Evolutionary conservation across 2,888 invertebrate species (phyloP), one percentile per base, ranked within the genome.

Genomic region (Allygus modestus): DNA sequence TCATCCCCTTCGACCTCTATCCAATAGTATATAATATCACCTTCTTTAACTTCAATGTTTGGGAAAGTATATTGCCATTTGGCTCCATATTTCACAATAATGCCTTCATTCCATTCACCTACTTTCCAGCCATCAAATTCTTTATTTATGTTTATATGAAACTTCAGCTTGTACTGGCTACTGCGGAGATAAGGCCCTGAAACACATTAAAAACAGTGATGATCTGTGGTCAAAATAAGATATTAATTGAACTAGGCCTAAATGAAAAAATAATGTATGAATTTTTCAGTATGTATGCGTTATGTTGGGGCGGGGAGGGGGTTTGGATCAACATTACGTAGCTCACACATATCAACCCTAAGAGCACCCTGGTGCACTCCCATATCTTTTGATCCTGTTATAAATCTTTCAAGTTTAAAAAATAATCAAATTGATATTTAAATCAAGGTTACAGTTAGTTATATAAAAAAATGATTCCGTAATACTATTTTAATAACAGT

Each of bases 111-210:
- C 37, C 20, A 71, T 20, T 71, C n/a, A 23, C 71, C 71, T 12
- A 33, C 11, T 28, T 71, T 71, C 71, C 71, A 71, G 7, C 71
- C 71, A 7, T 71, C 71, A 41, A 71, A 71, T 28, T 71, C 71
- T 28, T 71, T 71, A 31, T 71, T 71, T 33, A 71, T 71, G 20
- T 71, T 71, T 5, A 71, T 20, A 20, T 71, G 71, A 28, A 71
- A 71, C 15, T 20, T 20, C 0, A 71, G 37, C 23, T 41, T 71
- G 41, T 71, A 71, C 12, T 37, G 37, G 1, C 31, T 71, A 15
- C 71, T 71, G 41, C 20, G 71, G 5, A 41, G 71, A 31, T 71
- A 71, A 2, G 71, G 71, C 0, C 71, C 71, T 71, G 33, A n/a
- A n/a, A n/a, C n/a, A n/a, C n/a, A n/a, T n/a, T n/a, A n/a, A 31